Base-by-base conservation (phyloP, 2,797 vertebrate species). In the Leptoclinus maculatus region DNA sequence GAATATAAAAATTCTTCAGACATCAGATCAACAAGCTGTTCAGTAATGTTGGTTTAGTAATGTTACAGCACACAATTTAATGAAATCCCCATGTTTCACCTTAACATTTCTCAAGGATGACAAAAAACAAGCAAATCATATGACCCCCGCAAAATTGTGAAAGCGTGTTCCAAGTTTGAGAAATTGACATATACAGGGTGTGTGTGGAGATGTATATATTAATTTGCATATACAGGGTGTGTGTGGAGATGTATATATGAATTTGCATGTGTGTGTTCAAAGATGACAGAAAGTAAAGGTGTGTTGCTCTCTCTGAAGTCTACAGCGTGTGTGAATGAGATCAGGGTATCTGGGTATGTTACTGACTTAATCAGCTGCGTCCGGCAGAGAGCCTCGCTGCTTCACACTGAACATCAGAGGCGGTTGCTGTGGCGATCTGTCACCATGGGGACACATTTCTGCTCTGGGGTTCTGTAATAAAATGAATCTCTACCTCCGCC, bases 371-470 rank as follows among this genome's bases (percentile, higher is more conserved):
- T 91, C 87, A 89, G 45, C 73, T 53, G 54, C 21, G 43, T 76
- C 84, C 72, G 78, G 66, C 80, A 74, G 80, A 69, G 84, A 79
- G 76, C 41, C 79, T 69, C 14, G 23, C 75, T 64, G 79, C 76
- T 65, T 82, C 79, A 58, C 57, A 32, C 70, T 34, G 76, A 85
- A 78, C 89, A 87, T 93, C 87, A 85, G 71, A 88, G 47, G 74
- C 76, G 75, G 82, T 92, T 74, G 78, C 80, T 76, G 84, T 76
- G 69, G 88, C 66, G 83, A 92, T 94, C 85, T 66, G 85, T 93
- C 91, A 91, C 85, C 69, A 85, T 69, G 76, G 87, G 75, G 84
- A 84, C 82, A 86, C 49, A 62, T 84, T 90, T 71, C 71, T 65
- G 66, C 86, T 89, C 77, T 54, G 51, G 64, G 84, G 60, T 80